Conservation (phyloP, 2,888 invertebrate genomes). For the Andrena camellia region DNA sequence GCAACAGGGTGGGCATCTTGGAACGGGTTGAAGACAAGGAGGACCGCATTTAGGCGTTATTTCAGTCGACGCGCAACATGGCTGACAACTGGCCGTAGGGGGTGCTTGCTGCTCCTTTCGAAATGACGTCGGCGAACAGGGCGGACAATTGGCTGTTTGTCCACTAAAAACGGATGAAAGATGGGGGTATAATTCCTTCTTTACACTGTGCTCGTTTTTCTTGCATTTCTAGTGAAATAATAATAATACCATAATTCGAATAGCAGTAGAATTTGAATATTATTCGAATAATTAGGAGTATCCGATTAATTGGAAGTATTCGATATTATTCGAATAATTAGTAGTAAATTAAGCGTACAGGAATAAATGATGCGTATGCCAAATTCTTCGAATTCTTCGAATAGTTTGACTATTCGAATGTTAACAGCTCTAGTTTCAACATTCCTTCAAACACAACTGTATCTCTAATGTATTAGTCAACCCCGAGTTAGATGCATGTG, state of each 20-base stretch:
- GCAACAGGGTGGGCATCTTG: conserved; percentile 26
- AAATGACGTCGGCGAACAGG: neutral
- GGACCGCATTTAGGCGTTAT: neutral
- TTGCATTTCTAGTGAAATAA: too few relatives aligned
- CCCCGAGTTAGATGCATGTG: too few relatives aligned
- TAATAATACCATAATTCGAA: neutral
- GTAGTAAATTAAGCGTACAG: too few relatives aligned
- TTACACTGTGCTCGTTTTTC: neutral
- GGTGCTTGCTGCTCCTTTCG: neutral
- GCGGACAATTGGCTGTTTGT: neutral
- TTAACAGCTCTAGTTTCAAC: too few relatives aligned
- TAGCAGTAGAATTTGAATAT: neutral
- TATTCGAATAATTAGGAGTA: too few relatives aligned
- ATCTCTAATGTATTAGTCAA: too few relatives aligned
- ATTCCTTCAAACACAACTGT: too few relatives aligned
- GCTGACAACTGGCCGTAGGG: conserved; percentile 7
- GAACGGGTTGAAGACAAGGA: neutral
- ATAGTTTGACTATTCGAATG: too few relatives aligned
- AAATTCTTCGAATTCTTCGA: too few relatives aligned
- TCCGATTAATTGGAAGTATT: too few relatives aligned
- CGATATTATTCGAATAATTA: too few relatives aligned
- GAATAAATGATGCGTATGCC: too few relatives aligned
- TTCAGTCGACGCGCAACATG: conserved; percentile 35
- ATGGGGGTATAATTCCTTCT: neutral
- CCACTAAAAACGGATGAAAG: conserved; percentile 1